These are phyloP conservation scores for Caenorhabditis sulstoni DNA, from an alignment of 2,888 invertebrate genomes.

Conservation along the genomic window DNA sequence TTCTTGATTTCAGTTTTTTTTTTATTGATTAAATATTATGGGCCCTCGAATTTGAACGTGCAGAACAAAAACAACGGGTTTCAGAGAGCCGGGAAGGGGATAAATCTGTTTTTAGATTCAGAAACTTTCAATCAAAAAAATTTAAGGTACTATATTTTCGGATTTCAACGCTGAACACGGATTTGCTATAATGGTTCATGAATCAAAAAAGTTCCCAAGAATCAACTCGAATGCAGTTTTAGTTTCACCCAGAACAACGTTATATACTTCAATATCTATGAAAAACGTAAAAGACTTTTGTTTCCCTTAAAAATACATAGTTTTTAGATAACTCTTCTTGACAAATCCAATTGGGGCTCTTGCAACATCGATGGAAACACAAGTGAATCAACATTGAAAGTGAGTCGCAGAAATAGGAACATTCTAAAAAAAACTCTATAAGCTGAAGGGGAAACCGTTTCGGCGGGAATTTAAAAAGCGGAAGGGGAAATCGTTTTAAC, in stretches of 20 bases:
- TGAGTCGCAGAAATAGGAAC: too few species aligned
- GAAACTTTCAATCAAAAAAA: too few species aligned
- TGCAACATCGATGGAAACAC: constrained; percentile 55
- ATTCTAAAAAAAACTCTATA: too few species aligned
- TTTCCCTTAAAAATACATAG: not conserved
- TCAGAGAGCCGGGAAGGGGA: too few species aligned
- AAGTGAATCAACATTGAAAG: constrained; percentile 36
- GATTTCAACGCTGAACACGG: constrained; percentile 13
- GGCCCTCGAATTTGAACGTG: too few species aligned
- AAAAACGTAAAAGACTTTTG: constrained; percentile 61
- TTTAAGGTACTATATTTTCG: too few species aligned
- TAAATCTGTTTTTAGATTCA: not conserved
- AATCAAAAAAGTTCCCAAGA: constrained; percentile 51
- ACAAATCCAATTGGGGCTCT: constrained; percentile 69
- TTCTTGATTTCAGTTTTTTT: too few species aligned
- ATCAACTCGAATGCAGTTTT: constrained; percentile 59
- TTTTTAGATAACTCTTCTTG: constrained; percentile 66
- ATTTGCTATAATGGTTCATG: constrained; percentile 64
- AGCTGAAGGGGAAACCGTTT: too few species aligned
- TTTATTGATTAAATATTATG: too few species aligned
- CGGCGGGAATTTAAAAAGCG: too few species aligned
- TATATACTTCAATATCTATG: constrained; percentile 64
- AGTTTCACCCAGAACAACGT: constrained; percentile 61
- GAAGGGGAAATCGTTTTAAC: too few species aligned
- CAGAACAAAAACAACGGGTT: too few species aligned